Conservation (phyloP, 2,113 vertebrate species). For the Thalassoma bifasciatum region DNA sequence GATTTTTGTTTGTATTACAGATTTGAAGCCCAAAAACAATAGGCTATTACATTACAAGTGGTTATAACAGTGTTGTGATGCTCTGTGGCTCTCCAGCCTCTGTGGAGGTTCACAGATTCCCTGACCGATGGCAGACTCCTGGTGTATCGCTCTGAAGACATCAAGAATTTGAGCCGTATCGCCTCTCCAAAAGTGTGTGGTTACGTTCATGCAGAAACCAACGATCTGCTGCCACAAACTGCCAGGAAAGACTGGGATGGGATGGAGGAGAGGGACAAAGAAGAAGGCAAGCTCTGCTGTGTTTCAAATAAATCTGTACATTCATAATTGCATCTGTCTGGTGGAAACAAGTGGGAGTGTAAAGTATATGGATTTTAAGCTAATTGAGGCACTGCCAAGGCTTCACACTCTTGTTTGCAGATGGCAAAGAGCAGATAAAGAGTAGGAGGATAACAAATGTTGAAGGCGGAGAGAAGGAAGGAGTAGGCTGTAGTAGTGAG, state of each 20-base stretch:
- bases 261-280: conserved; percentile 50
- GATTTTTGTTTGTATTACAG: no score
- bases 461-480: conserved; percentile 53
- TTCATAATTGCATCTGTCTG: conserved; percentile 1
- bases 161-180: conserved; percentile 92
- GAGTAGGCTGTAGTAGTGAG: conserved; percentile 45
- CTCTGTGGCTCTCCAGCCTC: conserved; percentile 78
- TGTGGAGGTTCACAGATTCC: conserved; percentile 93
- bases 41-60: no score
- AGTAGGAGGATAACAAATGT: conserved; percentile 56
- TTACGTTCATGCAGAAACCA: conserved; percentile 84
- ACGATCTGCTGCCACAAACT: conserved; percentile 83
- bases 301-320: neutral
- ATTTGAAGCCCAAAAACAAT: no score
- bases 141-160: conserved; percentile 95
- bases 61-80: neutral
- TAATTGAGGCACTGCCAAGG: neutral
- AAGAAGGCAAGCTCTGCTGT: conserved; percentile 50
- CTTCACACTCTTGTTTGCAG: conserved; percentile 21
- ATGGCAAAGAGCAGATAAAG: conserved; percentile 15
- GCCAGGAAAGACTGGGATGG: conserved; percentile 49
- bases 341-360: conserved; percentile 1
- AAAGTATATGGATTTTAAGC: neutral
- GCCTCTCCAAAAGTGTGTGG: conserved; percentile 94
- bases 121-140: conserved; percentile 87